Percentiles rank a stretch among this genome's conserved stretches.
Conservation (phyloP, 2,888 invertebrate species). For the Pandemis heparana region DNA sequence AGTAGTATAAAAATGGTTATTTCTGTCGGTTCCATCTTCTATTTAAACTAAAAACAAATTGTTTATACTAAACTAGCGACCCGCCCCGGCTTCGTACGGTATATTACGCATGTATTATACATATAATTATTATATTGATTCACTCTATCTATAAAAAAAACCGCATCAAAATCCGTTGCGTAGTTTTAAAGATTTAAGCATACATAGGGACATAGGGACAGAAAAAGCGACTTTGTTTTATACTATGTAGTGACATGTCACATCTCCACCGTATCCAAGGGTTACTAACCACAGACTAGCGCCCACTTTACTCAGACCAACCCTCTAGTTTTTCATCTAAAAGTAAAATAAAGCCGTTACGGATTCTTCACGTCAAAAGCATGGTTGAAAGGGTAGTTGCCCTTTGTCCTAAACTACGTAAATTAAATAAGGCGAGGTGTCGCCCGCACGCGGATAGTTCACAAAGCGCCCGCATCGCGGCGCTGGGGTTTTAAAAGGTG, state of each 20-base stretch:
- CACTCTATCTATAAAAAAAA: no score
- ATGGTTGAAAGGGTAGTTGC: constrained; percentile 35
- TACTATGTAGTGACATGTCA: background rate
- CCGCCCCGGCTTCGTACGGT: no score
- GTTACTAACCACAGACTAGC: background rate
- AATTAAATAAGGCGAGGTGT: constrained; percentile 82
- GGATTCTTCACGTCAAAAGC: constrained; percentile 27
- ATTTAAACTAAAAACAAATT: no score
- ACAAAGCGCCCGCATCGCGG: constrained; percentile 58
- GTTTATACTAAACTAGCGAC: no score
- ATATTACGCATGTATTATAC: no score
- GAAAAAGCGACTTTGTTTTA: no score
- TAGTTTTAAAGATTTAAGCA: no score
- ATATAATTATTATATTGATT: no score
- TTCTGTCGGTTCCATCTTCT: no score
- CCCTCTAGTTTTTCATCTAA: background rate
- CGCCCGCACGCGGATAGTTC: constrained; percentile 64
- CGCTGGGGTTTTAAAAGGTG: constrained; percentile 43
- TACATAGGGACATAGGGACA: no score
- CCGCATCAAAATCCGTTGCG: no score
- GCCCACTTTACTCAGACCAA: background rate
- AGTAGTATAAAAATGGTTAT: no score
- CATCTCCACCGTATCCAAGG: background rate
- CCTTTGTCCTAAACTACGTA: constrained; percentile 57
- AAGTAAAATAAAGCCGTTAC: constrained; percentile 34